A percentile compares a stretch with the other conserved stretches of the same genome.
Conservation (phyloP, 2,797 vertebrate species). For the Microctenopoma lineatum region DNA sequence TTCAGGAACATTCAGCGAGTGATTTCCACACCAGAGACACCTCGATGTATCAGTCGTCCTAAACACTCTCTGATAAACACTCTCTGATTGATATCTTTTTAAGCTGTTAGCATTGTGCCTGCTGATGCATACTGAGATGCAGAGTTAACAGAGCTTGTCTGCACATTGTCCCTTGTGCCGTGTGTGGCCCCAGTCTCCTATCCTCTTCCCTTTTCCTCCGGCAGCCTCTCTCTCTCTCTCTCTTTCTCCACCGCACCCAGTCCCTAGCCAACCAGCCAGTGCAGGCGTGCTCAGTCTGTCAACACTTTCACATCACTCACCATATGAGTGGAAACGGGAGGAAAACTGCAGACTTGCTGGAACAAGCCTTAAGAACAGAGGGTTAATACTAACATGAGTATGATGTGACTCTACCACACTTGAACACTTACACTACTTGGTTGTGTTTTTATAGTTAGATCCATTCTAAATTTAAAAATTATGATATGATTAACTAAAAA, state of each 20-base stretch:
- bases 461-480: slow-evolving; percentile 46
- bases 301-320: slow-evolving; percentile 70
- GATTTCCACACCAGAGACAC: slow-evolving; percentile 48
- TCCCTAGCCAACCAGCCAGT: slow-evolving; percentile 61
- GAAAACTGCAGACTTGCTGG: slow-evolving; percentile 55
- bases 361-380: slow-evolving; percentile 55
- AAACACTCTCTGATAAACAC: slow-evolving; percentile 42
- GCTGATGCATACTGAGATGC: slow-evolving; percentile 51
- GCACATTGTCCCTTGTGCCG: slow-evolving; percentile 54
- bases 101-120: slow-evolving; percentile 52
- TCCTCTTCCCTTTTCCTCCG: slow-evolving; percentile 51
- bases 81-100: slow-evolving; percentile 47
- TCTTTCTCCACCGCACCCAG: slow-evolving; percentile 44
- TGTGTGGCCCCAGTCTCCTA: slow-evolving; percentile 49
- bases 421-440: slow-evolving; percentile 46
- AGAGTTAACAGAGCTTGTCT: slow-evolving; percentile 56
- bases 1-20: slow-evolving; percentile 56
- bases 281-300: slow-evolving; percentile 76
- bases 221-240: slow-evolving; percentile 25
- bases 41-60: slow-evolving; percentile 38
- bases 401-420: slow-evolving; percentile 77
- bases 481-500: slow-evolving; percentile 35
- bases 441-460: slow-evolving; percentile 55
- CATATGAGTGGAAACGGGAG: slow-evolving; percentile 73
- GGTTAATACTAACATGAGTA: slow-evolving; percentile 60